Evolutionary conservation across 2,797 vertebrate genomes (phyloP).

Genomic region (Catamblyrhynchus diadema): DNA sequence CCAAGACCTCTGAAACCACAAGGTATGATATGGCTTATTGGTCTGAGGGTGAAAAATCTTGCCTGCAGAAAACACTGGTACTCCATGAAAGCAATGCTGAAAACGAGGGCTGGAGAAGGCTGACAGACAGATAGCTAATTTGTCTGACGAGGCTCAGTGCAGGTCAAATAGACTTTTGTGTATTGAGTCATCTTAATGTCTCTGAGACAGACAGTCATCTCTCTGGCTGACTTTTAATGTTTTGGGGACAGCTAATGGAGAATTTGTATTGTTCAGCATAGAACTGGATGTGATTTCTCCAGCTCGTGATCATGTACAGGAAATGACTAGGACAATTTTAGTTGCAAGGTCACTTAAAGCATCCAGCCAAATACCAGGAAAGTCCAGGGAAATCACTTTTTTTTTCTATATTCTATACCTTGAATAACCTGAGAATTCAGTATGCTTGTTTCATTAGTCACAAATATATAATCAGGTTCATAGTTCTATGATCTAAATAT

Average conservation of each 20-base stretch:
- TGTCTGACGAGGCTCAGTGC: not conserved
- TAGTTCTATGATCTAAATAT: not conserved
- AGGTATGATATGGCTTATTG: not conserved
- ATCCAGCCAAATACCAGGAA: not conserved
- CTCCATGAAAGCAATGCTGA: not conserved
- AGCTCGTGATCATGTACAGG: not conserved
- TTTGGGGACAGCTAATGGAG: not conserved
- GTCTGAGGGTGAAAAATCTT: not conserved
- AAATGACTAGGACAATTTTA: not conserved
- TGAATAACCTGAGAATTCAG: not conserved
- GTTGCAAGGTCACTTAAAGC: not conserved
- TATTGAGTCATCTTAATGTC: not conserved
- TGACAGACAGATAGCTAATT: not conserved
- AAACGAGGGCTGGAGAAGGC: not conserved
- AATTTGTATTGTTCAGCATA: not conserved
- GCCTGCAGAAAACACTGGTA: not conserved
- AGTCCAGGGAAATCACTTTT: not conserved
- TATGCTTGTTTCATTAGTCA: not conserved
- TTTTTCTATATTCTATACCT: not conserved
- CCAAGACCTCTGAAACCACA: not conserved
- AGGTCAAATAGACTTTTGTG: not conserved
- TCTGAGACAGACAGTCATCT: not conserved
- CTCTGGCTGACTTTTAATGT: not conserved
- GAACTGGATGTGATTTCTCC: not conserved
- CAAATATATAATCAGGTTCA: not conserved